These are phyloP conservation scores for Nebria ingens DNA, from an alignment of 1,140 invertebrate genomes.

Conservation along the genomic window DNA sequence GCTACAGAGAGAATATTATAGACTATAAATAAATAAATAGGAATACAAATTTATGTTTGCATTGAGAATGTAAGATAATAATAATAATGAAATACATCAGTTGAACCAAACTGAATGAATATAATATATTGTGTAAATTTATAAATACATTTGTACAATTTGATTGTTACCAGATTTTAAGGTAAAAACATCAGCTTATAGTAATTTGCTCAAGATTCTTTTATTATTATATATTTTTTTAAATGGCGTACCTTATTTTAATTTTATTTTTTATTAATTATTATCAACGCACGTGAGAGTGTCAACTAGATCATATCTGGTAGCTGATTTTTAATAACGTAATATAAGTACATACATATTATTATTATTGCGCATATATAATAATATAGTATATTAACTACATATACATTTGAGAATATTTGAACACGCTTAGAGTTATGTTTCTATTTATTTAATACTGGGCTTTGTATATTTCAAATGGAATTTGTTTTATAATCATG, in stretches of 20 bases:
- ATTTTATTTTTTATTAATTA: not conserved
- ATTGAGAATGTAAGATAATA: no score
- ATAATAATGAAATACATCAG: no score
- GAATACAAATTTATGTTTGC: no score
- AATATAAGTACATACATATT: not conserved
- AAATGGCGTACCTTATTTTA: no score
- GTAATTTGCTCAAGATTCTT: conserved; percentile 1
- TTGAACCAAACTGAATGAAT: no score
- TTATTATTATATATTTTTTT: not conserved
- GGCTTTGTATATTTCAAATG: conserved; percentile 7
- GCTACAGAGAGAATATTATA: no score
- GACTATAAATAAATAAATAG: no score
- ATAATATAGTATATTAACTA: not conserved
- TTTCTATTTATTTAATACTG: not conserved
- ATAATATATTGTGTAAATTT: conserved; percentile 7
- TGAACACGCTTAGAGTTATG: not conserved
- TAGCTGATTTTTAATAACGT: conserved; percentile 1
- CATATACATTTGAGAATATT: no score
- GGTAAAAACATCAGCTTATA: conserved; percentile 1
- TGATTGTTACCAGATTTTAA: not conserved
- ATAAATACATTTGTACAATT: conserved; percentile 8
- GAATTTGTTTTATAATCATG: conserved; percentile 1
- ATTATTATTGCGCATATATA: no score
- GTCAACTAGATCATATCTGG: not conserved
- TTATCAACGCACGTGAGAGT: not conserved